Percentiles rank a stretch among this genome's conserved stretches.
Conservation (phyloP, 2,888 invertebrate genomes). For the Lasioglossum figueresi region DNA sequence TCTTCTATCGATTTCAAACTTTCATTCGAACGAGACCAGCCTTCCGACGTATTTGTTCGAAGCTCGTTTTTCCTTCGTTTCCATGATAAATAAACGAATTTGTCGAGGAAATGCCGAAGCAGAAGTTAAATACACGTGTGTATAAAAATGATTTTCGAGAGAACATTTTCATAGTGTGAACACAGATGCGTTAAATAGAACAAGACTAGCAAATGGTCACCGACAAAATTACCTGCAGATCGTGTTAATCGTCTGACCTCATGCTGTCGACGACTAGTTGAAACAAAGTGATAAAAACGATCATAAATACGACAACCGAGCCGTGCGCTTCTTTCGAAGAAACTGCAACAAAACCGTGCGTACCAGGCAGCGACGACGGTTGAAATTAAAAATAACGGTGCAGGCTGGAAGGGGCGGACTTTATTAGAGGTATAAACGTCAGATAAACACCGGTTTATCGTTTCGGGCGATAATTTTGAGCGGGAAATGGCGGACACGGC, state of each 20-base stretch:
- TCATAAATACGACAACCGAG: neutral
- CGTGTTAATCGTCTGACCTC: neutral
- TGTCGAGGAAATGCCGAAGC: neutral
- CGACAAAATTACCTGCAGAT: neutral
- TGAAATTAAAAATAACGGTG: slow-evolving; percentile 7
- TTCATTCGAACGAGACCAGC: neutral
- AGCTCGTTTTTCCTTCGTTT: neutral
- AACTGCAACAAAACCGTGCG: neutral
- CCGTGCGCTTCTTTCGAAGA: neutral
- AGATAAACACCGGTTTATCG: slow-evolving; percentile 9
- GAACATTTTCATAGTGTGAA: no score
- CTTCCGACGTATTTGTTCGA: neutral
- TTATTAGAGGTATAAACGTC: slow-evolving; percentile 13
- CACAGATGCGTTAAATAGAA: no score
- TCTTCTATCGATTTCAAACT: neutral
- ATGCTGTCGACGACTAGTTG: no score
- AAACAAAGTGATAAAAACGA: neutral
- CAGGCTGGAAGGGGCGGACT: neutral
- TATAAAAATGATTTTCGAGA: neutral
- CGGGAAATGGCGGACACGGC: neutral
- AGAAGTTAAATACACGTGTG: neutral
- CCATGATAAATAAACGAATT: neutral
- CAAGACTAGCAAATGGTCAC: neutral
- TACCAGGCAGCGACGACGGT: neutral
- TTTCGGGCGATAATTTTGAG: slow-evolving; percentile 24